These are phyloP conservation scores for Deilephila porcellus DNA, from an alignment of 2,888 invertebrate species.

Conservation along the genomic window DNA sequence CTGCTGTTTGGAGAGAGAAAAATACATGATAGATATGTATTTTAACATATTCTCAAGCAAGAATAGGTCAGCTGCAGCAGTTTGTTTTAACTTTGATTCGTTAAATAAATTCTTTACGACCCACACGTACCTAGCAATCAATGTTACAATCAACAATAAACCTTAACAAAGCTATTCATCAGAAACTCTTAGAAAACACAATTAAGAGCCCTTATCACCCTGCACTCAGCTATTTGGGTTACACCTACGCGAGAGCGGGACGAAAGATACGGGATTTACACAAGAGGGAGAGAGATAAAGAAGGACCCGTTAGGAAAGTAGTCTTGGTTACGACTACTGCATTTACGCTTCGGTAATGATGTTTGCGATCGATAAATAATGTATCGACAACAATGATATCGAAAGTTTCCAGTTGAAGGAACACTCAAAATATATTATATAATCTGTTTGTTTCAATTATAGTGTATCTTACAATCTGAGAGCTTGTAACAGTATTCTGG, in stretches of 20 bases:
- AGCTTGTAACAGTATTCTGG: too few relatives aligned
- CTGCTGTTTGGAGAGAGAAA: too few relatives aligned
- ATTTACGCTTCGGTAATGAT: constrained; percentile 75
- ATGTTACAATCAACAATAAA: constrained; percentile 19
- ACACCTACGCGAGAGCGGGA: constrained; percentile 71
- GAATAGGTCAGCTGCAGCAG: not conserved
- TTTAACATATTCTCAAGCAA: too few relatives aligned
- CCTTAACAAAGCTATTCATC: constrained; percentile 31
- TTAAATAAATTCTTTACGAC: not conserved
- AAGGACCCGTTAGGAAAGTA: constrained; percentile 76
- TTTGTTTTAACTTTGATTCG: not conserved
- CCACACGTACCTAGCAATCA: not conserved
- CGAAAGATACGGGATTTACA: constrained; percentile 37
- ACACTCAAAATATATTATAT: not conserved
- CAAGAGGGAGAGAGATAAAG: constrained; percentile 53
- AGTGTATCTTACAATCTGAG: too few relatives aligned
- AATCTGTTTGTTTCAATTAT: too few relatives aligned
- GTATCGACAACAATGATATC: not conserved
- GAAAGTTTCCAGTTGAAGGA: not conserved
- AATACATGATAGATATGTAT: too few relatives aligned
- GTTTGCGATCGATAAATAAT: constrained; percentile 45
- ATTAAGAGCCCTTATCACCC: constrained; percentile 40
- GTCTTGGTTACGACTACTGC: constrained; percentile 68
- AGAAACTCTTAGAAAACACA: constrained; percentile 41
- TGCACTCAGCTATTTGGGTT: constrained; percentile 60